Evolutionary conservation across 1,140 invertebrate genomes (phyloP).

Genomic region (Leptinotarsa defecta): DNA sequence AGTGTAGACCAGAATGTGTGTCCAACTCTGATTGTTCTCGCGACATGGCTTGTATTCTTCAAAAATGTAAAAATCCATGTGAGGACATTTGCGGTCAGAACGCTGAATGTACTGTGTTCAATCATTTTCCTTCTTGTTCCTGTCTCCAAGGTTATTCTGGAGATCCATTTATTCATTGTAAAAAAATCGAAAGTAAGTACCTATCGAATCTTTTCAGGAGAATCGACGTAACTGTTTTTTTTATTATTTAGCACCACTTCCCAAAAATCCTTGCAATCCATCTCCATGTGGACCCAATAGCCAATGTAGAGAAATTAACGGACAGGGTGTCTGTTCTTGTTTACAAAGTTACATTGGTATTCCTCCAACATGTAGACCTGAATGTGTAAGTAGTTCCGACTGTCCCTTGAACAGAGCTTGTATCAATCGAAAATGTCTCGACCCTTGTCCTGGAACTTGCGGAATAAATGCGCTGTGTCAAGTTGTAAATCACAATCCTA

Average conservation of each 20-base stretch:
- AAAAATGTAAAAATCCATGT: constrained; percentile 76
- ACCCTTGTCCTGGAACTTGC: constrained; percentile 73
- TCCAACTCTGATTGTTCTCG: constrained; percentile 69
- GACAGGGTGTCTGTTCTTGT: constrained; percentile 77
- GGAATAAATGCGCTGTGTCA: constrained; percentile 69
- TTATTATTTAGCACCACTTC: constrained; percentile 35
- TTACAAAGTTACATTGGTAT: constrained; percentile 71
- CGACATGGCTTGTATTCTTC: constrained; percentile 69
- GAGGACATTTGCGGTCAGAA: constrained; percentile 73
- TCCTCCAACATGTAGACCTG: constrained; percentile 72
- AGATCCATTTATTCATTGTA: constrained; percentile 70
- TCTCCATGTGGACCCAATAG: constrained; percentile 80
- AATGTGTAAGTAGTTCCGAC: constrained; percentile 70
- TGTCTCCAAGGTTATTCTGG: constrained; percentile 70
- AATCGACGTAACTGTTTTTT: constrained; percentile 44
- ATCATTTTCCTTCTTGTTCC: constrained; percentile 73
- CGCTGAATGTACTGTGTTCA: constrained; percentile 71
- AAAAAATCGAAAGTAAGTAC: constrained; percentile 43
- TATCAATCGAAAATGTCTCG: constrained; percentile 67
- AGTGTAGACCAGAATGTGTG: constrained; percentile 73
- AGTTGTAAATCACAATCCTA: constrained; percentile 70
- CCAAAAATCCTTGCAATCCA: constrained; percentile 68
- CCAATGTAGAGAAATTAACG: constrained; percentile 71
- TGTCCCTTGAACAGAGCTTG: constrained; percentile 68
- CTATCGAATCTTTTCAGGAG: background rate